Evolutionary conservation across 2,113 vertebrate species (phyloP).

Genomic region (Caracal caracal): DNA sequence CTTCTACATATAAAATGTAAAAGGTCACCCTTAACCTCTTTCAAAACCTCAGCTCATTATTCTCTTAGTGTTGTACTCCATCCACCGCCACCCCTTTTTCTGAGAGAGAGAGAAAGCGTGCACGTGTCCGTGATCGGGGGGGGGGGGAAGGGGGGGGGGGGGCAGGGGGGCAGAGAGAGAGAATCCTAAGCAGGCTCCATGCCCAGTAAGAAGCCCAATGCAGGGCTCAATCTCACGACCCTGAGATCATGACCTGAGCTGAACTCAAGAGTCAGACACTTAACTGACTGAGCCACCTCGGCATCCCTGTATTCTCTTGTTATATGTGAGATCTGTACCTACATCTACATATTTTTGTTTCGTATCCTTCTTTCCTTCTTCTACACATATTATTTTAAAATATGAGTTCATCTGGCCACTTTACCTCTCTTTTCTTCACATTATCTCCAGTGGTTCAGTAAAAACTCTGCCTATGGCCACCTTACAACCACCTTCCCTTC

Average conservation of each 20-base stretch:
- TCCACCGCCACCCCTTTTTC: no score
- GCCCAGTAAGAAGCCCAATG: no score
- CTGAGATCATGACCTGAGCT: no score
- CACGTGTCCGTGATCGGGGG: no score
- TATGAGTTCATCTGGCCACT: background rate
- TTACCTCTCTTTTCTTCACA: background rate
- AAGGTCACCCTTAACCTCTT: background rate
- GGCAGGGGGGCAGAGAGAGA: no score
- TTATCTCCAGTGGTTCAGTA: slow-evolving; percentile 4
- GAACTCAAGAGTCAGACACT: no score
- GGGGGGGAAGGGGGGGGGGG: no score
- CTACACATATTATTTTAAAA: background rate
- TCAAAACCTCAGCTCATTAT: background rate
- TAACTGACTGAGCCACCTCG: no score
- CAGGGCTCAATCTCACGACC: no score
- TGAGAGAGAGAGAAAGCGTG: no score
- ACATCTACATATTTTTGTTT: background rate
- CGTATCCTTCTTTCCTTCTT: background rate
- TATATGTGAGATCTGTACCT: background rate
- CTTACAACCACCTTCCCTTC: background rate
- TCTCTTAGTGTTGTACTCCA: background rate
- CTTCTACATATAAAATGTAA: background rate
- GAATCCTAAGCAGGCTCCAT: no score
- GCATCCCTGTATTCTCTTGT: background rate
- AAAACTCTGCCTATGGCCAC: background rate